These are phyloP conservation scores for Lepidocyrtoides sp. DNA, from an alignment of 2,888 invertebrate species.

Conservation along the genomic window DNA sequence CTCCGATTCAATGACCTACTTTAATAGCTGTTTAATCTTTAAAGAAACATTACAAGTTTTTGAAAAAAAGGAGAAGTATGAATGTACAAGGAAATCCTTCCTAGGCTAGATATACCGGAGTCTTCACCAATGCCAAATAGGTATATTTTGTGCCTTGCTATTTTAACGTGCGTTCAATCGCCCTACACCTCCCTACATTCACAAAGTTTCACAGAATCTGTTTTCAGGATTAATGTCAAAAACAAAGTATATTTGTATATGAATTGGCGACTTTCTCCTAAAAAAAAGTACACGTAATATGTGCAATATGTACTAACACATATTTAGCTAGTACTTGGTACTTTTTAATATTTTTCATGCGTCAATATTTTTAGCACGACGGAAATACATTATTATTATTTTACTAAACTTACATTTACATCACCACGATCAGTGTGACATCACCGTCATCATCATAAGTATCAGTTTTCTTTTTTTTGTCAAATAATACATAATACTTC, in stretches of 20 bases:
- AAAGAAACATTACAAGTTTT: too few relatives aligned
- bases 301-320: background rate
- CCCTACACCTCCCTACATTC: background rate
- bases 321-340: too few relatives aligned
- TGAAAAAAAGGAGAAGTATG: too few relatives aligned
- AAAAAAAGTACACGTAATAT: background rate
- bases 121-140: too few relatives aligned
- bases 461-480: slow-evolving; percentile 1
- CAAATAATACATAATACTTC: slow-evolving; percentile 43
- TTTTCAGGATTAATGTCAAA: slow-evolving; percentile 45
- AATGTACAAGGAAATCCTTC: too few relatives aligned
- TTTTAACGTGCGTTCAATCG: background rate
- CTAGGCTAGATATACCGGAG: too few relatives aligned
- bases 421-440: slow-evolving; percentile 63
- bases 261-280: slow-evolving; percentile 23
- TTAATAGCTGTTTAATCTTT: too few relatives aligned
- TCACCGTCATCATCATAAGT: slow-evolving; percentile 19
- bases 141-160: background rate
- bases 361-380: slow-evolving; percentile 4
- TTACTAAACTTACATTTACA: slow-evolving; percentile 7
- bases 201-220: background rate
- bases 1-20: slow-evolving; percentile 33
- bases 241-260: background rate
- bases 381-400: background rate
- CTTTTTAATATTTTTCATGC: background rate